Percentiles rank a stretch among this genome's conserved stretches.
Evolutionary conservation across 2,888 invertebrate genomes (phyloP).

Genomic region (Tolmerus cingulatus): DNA sequence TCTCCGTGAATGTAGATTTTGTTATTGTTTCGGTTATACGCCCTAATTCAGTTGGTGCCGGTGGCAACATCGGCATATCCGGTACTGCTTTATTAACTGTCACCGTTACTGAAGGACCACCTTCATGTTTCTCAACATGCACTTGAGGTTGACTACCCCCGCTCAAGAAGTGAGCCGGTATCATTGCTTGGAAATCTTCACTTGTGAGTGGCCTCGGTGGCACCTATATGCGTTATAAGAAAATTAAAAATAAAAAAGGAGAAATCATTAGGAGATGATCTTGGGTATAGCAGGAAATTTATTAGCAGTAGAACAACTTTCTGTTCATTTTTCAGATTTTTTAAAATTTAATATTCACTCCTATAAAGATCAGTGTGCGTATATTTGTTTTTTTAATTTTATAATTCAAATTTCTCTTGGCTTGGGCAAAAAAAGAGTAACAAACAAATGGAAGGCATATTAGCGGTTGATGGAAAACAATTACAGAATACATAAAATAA

Average conservation of each 20-base stretch:
- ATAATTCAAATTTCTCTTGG: background rate
- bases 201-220: conserved; percentile 84
- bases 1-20: conserved; percentile 95
- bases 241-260: conserved; percentile 44
- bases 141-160: conserved; percentile 76
- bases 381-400: background rate
- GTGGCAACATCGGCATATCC: conserved; percentile 78
- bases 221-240: conserved; percentile 48
- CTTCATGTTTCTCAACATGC: conserved; percentile 62
- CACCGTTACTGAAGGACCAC: conserved; percentile 74
- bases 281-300: conserved; percentile 14
- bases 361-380: conserved; percentile 25
- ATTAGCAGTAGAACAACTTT: background rate
- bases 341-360: background rate
- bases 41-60: conserved; percentile 84
- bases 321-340: conserved; percentile 18
- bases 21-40: conserved; percentile 94
- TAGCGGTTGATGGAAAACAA: background rate
- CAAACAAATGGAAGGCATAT: conserved; percentile 16
- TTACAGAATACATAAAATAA: background rate
- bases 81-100: conserved; percentile 81
- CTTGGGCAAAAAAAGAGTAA: background rate
- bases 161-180: conserved; percentile 89
- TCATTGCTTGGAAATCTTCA: conserved; percentile 95
- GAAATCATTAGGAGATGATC: conserved; percentile 26